phyloP scores from a whole-genome alignment of 2,888 invertebrate species.

The Strigamia transsilvanica region DNA sequence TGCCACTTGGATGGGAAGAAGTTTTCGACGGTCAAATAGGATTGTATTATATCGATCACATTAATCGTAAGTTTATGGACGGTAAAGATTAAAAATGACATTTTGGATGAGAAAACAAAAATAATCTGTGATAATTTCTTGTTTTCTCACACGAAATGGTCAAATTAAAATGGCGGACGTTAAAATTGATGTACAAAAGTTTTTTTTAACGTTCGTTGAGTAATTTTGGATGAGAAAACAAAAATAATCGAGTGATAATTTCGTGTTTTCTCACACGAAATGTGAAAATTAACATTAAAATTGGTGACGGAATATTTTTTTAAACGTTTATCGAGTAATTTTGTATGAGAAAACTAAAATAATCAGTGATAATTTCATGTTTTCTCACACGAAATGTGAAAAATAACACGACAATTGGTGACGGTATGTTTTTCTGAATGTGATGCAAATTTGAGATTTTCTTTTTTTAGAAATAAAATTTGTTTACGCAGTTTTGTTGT shows the following conservation, averaged over 20 bases:
- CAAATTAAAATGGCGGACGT: conserved; percentile 2
- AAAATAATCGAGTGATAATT: background rate
- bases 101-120: background rate
- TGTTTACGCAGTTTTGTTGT: background rate
- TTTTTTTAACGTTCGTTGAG: conserved; percentile 11
- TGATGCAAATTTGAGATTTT: no score
- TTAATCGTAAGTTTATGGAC: conserved; percentile 81
- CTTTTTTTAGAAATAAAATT: background rate
- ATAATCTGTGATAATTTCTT: background rate
- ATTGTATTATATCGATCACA: conserved; percentile 95
- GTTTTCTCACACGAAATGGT: no score
- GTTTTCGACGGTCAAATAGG: conserved; percentile 93
- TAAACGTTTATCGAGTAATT: background rate
- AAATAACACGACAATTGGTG: background rate
- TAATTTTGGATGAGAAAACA: background rate
- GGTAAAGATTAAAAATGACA: background rate
- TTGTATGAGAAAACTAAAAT: background rate
- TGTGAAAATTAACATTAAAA: background rate
- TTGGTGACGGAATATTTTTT: background rate
- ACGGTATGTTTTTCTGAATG: background rate
- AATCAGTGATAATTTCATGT: background rate
- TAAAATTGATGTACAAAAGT: background rate
- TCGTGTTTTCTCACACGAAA: no score
- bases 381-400: no score
- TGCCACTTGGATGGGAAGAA: conserved; percentile 98